Evolutionary conservation across 2,888 invertebrate genomes (phyloP).

Genomic region (Eupeodes luniger): DNA sequence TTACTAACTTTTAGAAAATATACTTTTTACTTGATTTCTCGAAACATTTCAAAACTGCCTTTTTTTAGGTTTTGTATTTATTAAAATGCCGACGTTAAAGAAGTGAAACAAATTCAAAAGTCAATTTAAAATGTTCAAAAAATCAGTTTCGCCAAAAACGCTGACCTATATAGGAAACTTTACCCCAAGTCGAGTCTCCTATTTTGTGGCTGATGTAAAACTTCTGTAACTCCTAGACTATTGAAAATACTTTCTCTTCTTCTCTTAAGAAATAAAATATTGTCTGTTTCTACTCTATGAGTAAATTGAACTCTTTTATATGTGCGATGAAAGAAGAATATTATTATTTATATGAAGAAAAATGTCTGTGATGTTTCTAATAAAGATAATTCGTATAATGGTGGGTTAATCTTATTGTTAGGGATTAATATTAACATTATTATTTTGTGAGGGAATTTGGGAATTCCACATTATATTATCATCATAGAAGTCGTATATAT

Average conservation of each 20-base stretch:
- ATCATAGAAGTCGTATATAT: background rate
- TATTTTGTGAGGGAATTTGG: slow-evolving; percentile 4
- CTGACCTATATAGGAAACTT: too few relatives aligned
- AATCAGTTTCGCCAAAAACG: too few relatives aligned
- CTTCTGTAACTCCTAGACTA: background rate
- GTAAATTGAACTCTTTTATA: slow-evolving; percentile 10
- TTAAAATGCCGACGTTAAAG: too few relatives aligned
- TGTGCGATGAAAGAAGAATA: slow-evolving; percentile 1
- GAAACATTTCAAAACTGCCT: too few relatives aligned
- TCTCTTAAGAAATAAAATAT: background rate
- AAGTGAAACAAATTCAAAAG: too few relatives aligned
- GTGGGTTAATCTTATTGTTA: slow-evolving; percentile 28
- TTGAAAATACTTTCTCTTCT: background rate
- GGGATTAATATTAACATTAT: slow-evolving; percentile 10
- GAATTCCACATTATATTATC: background rate
- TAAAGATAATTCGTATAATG: slow-evolving; percentile 7
- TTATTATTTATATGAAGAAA: background rate
- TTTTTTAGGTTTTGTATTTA: too few relatives aligned
- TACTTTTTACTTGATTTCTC: too few relatives aligned
- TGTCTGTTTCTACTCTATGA: background rate
- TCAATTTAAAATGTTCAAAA: too few relatives aligned
- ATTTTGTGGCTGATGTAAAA: too few relatives aligned
- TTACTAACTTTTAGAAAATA: too few relatives aligned
- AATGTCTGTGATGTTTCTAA: background rate
- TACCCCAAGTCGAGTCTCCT: too few relatives aligned